Base-by-base conservation (phyloP, 2,797 vertebrate species). In the Pitangus sulphuratus region DNA sequence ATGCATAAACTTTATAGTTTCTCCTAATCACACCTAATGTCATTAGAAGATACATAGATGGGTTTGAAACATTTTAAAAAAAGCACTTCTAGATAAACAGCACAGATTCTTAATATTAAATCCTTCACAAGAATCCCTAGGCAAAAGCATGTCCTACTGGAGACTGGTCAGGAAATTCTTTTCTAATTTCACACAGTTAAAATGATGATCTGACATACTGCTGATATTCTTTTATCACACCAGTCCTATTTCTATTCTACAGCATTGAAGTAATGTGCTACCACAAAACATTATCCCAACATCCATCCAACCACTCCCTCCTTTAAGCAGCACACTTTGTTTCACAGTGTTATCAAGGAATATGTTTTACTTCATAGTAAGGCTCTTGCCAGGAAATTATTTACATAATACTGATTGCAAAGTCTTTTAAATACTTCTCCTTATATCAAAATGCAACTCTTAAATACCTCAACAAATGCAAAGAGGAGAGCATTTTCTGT, bases 401-500 rank as follows among this genome's bases (percentile, higher is more conserved):
- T 78, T 79, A 62, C 31, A 25, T 25, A 53, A 69, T 15, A 56
- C 7, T 37, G 42, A 83, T 40, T 44, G 22, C 18, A 62, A 54
- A 30, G 12, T 35, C 25, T 89, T 79, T 60, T 44, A 72, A 71
- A 65, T 54, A 21, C 5, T 87, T 35, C 60, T 83, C n/a, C 35
- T 60, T 51, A 40, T 10, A 83, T 30, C 42, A 91, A 76, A 84
- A 89, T 11, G 6, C 17, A 92, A 83, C 30, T 66, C 33, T 80
- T 80, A 83, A 96, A 83, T 98, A 99, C 99, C 99, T 99, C 99
- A 47, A 99, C 99, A 97, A 99, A 99, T 62, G 99, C 98, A 93
- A 99, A 99, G 48, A 99, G 97, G 89, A 99, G 97, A 45, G 99
- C 97, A 7, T 98, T 98, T 98, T 99, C 99, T 66, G 99, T 99